Base-by-base conservation (phyloP, 2,888 invertebrate genomes). In the Corbicula japonica region DNA sequence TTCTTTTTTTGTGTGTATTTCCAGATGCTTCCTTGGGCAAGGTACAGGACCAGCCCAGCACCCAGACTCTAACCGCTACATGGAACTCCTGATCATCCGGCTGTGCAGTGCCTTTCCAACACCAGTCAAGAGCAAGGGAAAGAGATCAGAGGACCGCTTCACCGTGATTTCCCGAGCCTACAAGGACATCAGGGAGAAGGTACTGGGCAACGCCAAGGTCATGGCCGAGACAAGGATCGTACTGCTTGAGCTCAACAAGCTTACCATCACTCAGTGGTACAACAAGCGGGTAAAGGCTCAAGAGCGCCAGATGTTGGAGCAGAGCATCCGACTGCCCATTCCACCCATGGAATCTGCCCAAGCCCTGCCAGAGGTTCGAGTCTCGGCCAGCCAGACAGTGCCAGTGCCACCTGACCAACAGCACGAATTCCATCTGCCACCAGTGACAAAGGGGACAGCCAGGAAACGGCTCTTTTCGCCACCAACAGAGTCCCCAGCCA, bases 271-370 rank as follows among this genome's bases (percentile, higher is more conserved):
- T 23, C n/a, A 44, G 15, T 78, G 68, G 68, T 54, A 73, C 62
- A 32, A 41, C 8, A 61, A 68, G 6, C 18, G 72, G 8, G 35
- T 23, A 0, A 80, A 61, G 44, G 32, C 12, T 1, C 70, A 71
- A 28, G 81, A 81, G 32, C 26, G 48, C 12, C 48, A 50, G n/a
- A 70, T 77, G n/a, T 26, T 81, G 44, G 72, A 71, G 34, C 74
- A 75, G 58, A 60, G 63, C n/a, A 54, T 77, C 26, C n/a, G 54
- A 12, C 35, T 82, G 1, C 23, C 65, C 8, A 38, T 23, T 34
- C 78, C 72, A 8, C 44, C 60, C 12, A 46, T 75, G 61, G 46
- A 61, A 32, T 63, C 72, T 4, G 10, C 12, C 18, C 32, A 10
- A 12, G 30, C 44, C 1, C 52, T 38, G 50, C 38, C 58, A 10